These are phyloP conservation scores for Epinotia ramella DNA, from an alignment of 2,888 invertebrate genomes.

Conservation along the genomic window DNA sequence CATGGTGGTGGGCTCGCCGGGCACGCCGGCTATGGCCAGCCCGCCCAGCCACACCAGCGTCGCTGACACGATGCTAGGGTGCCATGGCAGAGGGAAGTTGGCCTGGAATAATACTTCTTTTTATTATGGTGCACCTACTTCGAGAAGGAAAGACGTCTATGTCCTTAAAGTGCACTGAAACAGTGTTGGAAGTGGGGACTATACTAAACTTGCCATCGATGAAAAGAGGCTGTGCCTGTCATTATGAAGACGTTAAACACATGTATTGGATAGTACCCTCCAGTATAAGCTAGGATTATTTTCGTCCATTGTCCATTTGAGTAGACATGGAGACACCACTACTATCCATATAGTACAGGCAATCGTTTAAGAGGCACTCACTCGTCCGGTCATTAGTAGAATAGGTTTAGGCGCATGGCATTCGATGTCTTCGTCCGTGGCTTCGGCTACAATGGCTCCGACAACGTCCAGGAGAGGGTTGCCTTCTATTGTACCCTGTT, in stretches of 20 bases:
- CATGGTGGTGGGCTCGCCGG: conserved; percentile 96
- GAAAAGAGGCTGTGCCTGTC: too few species aligned
- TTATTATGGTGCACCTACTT: too few species aligned
- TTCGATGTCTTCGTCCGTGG: conserved; percentile 85
- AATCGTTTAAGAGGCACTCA: conserved; percentile 64
- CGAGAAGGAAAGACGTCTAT: too few species aligned
- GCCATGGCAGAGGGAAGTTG: conserved; percentile 91
- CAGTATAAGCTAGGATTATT: neutral
- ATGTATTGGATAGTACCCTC: too few species aligned
- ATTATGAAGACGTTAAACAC: too few species aligned
- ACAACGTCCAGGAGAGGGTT: conserved; percentile 90
- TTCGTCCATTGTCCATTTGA: too few species aligned
- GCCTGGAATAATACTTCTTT: conserved; percentile 57
- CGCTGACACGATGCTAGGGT: conserved; percentile 89
- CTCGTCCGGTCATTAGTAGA: conserved; percentile 91
- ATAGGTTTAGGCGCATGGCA: conserved; percentile 94
- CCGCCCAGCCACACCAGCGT: conserved; percentile 90
- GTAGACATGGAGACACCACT: neutral
- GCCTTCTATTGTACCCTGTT: conserved; percentile 86
- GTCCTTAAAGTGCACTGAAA: too few species aligned
- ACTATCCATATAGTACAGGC: neutral
- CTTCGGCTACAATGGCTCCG: conserved; percentile 85
- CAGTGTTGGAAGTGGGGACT: too few species aligned
- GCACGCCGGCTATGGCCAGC: conserved; percentile 89
- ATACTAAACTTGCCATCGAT: too few species aligned